phyloP scores from a whole-genome alignment of 37 sponge, comb jelly and placozoan species.

The Bolinopsis microptera region DNA sequence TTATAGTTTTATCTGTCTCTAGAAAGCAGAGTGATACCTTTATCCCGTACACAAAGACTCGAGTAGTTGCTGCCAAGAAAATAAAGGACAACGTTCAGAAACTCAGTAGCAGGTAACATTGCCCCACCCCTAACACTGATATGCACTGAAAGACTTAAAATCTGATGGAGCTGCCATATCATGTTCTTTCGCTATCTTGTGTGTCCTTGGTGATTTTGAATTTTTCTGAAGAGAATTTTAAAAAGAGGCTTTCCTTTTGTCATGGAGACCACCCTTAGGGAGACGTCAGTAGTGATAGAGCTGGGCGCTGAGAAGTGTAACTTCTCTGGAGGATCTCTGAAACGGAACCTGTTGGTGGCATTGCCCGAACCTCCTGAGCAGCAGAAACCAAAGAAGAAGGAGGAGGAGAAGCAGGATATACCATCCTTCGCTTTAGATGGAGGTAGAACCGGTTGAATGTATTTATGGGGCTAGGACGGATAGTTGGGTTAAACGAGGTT shows the following conservation, averaged over 20 bases:
- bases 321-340: background rate
- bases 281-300: conserved; percentile 12
- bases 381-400: background rate
- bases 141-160: no score
- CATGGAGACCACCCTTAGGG: background rate
- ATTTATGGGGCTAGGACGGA: no score
- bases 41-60: conserved; percentile 5
- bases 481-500: no score
- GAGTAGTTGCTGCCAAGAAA: background rate
- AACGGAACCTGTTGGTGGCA: conserved; percentile 20
- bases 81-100: conserved; percentile 10
- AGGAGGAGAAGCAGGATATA: conserved; percentile 4
- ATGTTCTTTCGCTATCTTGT: no score
- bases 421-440: conserved; percentile 13
- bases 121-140: no score
- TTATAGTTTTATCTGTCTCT: no score
- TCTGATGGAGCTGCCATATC: no score
- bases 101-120: background rate
- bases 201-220: no score
- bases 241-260: no score
- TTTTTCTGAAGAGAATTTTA: no score
- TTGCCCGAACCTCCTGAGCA: background rate
- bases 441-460: background rate
- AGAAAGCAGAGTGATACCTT: conserved; percentile 9
- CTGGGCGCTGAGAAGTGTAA: background rate